Base-by-base conservation (phyloP, 1,140 invertebrate species). In the Leptopilina boulardi region DNA sequence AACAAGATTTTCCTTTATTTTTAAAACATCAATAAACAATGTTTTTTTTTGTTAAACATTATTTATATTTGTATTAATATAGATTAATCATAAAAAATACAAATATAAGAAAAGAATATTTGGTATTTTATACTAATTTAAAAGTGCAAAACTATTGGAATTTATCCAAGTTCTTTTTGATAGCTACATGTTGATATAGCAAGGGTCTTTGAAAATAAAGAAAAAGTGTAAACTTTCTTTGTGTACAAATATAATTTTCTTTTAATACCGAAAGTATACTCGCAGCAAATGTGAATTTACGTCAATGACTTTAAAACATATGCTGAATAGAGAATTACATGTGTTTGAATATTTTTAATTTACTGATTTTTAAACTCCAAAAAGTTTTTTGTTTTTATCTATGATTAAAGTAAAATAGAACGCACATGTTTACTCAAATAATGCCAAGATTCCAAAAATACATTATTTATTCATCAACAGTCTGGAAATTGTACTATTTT, bases 361-460 rank as follows among this genome's bases (percentile, higher is more conserved):
- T n/a, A 30, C 5, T 30, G 26, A 3, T 30, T 30, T 30, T 30
- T 3, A 42, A 42, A 42, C 41, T 11, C 41, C 13, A 42, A 11
- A 9, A 9, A 42, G 9, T 42, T 42, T 42, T 42, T 42, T 42
- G 13, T 47, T 47, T 3, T 4, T 44, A n/a, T 51, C 13, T 18
- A 51, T 15, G n/a, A 51, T 18, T 51, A n/a, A 51, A 51, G 15
- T 18, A 66, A 66, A 66, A 66, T 66, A 66, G 56, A 66, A 30
- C 56, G 23, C 56, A 66, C 56, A 30, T 66, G 56, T 66, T 66
- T 66, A 66, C 23, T n/a, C 21, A 66, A 66, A 66, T 59, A 59
- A 59, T 21, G 21, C 56, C 56, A 66, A 66, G 23, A 26, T 26
- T 66, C 56, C 56, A 66, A 66, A 66, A 66, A 66, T 66, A 66